Base-by-base conservation (phyloP, 2,113 vertebrate species). In the Herpetotheres cachinnans region DNA sequence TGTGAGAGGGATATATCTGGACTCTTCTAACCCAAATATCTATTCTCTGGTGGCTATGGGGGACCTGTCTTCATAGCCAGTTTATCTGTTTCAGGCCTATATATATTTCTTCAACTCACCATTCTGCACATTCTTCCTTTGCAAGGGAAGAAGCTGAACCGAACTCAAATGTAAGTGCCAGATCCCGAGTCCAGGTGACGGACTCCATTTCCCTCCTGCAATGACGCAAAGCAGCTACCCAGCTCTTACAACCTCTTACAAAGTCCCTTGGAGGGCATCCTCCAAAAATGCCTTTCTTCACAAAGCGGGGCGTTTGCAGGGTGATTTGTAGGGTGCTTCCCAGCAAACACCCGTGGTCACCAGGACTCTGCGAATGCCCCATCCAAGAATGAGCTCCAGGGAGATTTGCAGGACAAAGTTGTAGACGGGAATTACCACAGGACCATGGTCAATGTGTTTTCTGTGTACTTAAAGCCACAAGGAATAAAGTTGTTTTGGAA, bases 401-500 rank as follows among this genome's bases (percentile, higher is more conserved):
- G 58, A 82, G 34, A 0, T 73, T 47, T 67, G 46, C 29, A 49
- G 46, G 58, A 65, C 69, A 55, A 54, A 69, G 73, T 0, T 72
- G 29, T 47, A n/a, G 18, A 18, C 32, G 36, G 58, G 58, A 72
- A 62, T 82, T 54, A 32, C 42, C 42, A 10, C 61, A 82, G 70
- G 40, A 59, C 13, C 24, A 19, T 7, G 34, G 62, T 72, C 93
- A 89, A 10, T 70, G 49, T 80, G 46, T 66, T 91, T 70, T 63
- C 74, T 49, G 26, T 25, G 56, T 36, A 36, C 82, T 86, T 93
- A 66, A 74, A 73, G 34, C 59, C 52, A 88, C 56, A 46, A 91
- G 70, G 71, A 83, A 93, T 34, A 79, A 91, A 93, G 55, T 54
- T 87, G 69, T 58, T 95, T 91, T 74, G 82, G 82, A 95, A 91